These are phyloP conservation scores for Chrysotoxum bicinctum DNA, from an alignment of 2,888 invertebrate genomes.

Conservation along the genomic window DNA sequence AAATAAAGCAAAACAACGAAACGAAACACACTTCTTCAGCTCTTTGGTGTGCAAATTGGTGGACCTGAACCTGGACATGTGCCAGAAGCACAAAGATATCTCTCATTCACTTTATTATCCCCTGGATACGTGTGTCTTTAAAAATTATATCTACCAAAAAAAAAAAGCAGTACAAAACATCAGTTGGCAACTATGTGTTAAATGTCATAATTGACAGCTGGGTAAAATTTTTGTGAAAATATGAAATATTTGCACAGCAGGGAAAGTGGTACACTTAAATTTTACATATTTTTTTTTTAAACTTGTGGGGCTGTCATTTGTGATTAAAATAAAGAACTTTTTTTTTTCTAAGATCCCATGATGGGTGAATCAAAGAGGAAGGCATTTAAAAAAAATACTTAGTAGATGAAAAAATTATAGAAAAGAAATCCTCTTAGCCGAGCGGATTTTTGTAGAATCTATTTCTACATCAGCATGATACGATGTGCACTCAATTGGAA, in stretches of 20 bases:
- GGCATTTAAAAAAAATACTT: background rate
- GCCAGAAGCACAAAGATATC: constrained; percentile 15
- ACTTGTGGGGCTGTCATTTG: constrained; percentile 30
- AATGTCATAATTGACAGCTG: constrained; percentile 65
- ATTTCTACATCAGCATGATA: constrained; percentile 14
- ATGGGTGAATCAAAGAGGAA: background rate
- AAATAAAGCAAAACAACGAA: background rate
- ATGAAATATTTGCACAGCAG: constrained; percentile 31
- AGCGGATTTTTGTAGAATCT: constrained; percentile 31
- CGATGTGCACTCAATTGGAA: constrained; percentile 54
- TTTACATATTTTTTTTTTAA: background rate
- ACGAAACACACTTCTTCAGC: background rate
- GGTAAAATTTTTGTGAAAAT: constrained; percentile 15
- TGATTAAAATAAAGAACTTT: constrained; percentile 43
- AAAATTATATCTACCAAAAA: background rate
- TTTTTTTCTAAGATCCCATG: constrained; percentile 28
- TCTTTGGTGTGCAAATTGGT: constrained; percentile 22
- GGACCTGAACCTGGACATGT: constrained; percentile 36
- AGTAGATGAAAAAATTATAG: background rate
- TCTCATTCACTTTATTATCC: constrained; percentile 46
- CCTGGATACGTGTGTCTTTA: constrained; percentile 34
- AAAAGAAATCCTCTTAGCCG: constrained; percentile 49
- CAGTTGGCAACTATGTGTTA: constrained; percentile 55
- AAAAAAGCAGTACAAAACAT: background rate
- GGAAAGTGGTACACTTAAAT: background rate